Percentiles rank a stretch among this genome's conserved stretches.
Conservation (phyloP, 2,797 vertebrate genomes). For the Liasis olivaceus region DNA sequence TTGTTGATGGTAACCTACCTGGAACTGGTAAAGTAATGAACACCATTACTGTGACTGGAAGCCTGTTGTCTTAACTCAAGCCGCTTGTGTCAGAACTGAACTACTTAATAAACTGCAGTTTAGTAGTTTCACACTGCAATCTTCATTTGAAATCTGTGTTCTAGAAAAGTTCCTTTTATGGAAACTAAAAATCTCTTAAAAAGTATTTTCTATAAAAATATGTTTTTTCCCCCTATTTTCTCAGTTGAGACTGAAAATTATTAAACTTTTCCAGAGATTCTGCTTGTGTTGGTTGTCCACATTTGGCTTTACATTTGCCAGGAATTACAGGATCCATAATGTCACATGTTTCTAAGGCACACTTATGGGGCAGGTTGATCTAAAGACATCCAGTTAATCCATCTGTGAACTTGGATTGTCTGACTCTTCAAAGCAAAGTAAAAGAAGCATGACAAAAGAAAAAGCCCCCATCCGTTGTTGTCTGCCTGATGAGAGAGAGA, state of each 20-base stretch:
- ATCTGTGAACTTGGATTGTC: slow-evolving; percentile 55
- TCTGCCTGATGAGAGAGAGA: slow-evolving; percentile 61
- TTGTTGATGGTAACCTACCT: neutral
- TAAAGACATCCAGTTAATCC: slow-evolving; percentile 54
- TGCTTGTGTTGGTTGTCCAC: neutral
- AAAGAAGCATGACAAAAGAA: slow-evolving; percentile 54
- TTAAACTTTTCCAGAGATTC: neutral
- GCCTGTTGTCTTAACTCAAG: neutral
- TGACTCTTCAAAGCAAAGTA: slow-evolving; percentile 57
- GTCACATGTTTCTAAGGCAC: neutral
- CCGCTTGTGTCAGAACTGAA: neutral
- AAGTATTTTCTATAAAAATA: no score
- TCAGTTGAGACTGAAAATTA: neutral
- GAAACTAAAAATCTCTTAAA: no score
- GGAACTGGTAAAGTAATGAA: neutral
- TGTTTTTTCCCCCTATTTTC: neutral
- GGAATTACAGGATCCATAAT: neutral
- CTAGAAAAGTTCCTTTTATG: no score
- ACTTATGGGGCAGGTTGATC: neutral
- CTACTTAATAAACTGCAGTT: neutral
- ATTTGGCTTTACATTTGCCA: neutral
- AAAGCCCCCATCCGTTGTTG: slow-evolving; percentile 64
- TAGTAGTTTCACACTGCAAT: neutral
- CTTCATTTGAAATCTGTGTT: neutral
- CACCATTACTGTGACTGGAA: neutral